A percentile compares a stretch with the other conserved stretches of the same genome.
Evolutionary conservation across 2,113 vertebrate species (phyloP).

Genomic region (Dryoscopus gambensis): DNA sequence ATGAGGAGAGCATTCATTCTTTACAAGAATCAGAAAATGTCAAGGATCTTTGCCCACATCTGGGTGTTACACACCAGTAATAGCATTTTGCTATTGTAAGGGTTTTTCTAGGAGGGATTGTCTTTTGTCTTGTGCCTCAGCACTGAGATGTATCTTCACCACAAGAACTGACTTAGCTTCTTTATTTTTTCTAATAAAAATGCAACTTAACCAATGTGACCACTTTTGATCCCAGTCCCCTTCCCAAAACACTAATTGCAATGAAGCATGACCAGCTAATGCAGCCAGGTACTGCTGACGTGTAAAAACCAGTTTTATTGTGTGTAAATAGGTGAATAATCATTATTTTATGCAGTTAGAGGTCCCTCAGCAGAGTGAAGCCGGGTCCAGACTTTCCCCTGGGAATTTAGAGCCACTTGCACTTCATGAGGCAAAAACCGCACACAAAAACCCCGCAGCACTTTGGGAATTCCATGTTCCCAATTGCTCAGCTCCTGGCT

Average conservation of each 20-base stretch:
- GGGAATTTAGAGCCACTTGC: background rate
- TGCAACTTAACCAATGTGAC: background rate
- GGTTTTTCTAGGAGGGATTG: background rate
- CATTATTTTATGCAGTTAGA: background rate
- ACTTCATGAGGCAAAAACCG: background rate
- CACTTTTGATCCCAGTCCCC: background rate
- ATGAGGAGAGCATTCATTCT: conserved; percentile 51
- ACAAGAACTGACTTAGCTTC: conserved; percentile 2
- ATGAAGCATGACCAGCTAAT: background rate
- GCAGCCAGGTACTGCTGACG: background rate
- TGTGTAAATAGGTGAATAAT: background rate
- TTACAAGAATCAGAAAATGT: conserved; percentile 57
- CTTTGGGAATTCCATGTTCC: background rate
- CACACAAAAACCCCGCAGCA: background rate
- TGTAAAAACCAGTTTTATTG: background rate
- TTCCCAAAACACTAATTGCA: background rate
- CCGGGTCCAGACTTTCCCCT: background rate
- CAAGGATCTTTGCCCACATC: conserved; percentile 38
- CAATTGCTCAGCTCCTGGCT: background rate
- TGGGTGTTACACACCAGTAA: conserved; percentile 54
- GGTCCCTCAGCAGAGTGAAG: background rate
- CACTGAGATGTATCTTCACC: background rate
- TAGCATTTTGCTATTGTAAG: conserved; percentile 60
- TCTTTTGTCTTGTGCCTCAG: conserved; percentile 10
- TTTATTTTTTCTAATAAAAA: conserved; percentile 45